These are phyloP conservation scores for Heliconius melpomene DNA, from an alignment of 1,140 invertebrate genomes.

Conservation along the genomic window DNA sequence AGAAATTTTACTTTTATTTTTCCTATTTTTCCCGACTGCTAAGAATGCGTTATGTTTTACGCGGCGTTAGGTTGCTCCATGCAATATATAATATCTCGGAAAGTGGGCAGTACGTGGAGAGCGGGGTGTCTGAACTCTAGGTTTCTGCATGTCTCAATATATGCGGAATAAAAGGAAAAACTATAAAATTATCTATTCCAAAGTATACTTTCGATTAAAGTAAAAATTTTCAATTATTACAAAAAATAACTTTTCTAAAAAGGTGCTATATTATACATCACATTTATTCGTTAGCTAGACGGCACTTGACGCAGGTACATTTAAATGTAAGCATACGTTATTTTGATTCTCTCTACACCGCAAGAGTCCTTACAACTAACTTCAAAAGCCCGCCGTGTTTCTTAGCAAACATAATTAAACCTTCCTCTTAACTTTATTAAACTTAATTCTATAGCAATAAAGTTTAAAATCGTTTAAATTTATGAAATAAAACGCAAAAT, in stretches of 20 bases:
- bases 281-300: background rate
- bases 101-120: too few relatives aligned
- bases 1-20: too few relatives aligned
- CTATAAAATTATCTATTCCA: too few relatives aligned
- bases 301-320: background rate
- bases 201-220: too few relatives aligned
- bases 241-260: background rate
- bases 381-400: conserved; percentile 40
- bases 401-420: conserved; percentile 16
- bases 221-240: too few relatives aligned
- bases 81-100: too few relatives aligned
- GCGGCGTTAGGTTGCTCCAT: too few relatives aligned
- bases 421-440: background rate
- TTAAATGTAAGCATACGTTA: conserved; percentile 33
- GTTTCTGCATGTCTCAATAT: too few relatives aligned
- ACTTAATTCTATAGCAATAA: conserved; percentile 14
- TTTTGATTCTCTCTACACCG: conserved; percentile 30
- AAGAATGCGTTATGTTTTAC: too few relatives aligned
- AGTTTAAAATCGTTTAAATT: conserved; percentile 6
- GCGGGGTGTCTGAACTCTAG: too few relatives aligned
- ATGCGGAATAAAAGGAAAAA: too few relatives aligned
- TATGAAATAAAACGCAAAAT: background rate
- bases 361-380: conserved; percentile 39
- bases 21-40: too few relatives aligned
- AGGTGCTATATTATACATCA: background rate